A percentile compares a stretch with the other conserved stretches of the same genome.
phyloP scores from a whole-genome alignment of 2,797 vertebrate genomes.

The Sebastes matsubarae region DNA sequence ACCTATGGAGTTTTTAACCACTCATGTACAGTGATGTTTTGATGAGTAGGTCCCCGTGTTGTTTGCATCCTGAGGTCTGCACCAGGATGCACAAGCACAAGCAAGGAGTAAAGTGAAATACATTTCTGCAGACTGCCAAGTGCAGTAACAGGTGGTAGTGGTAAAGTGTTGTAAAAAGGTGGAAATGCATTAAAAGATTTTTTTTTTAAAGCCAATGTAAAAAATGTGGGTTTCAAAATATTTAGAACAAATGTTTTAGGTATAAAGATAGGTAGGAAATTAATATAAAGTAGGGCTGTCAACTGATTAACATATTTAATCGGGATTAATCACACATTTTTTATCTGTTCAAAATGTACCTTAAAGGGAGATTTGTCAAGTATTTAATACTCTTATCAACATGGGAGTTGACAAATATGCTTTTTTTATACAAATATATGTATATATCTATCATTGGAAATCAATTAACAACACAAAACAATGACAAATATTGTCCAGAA shows the following conservation, averaged over 20 bases:
- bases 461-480: no score
- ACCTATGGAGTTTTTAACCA: slow-evolving; percentile 11
- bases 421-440: no score
- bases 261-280: neutral
- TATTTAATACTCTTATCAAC: no score
- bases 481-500: no score
- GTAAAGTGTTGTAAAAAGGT: neutral
- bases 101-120: neutral
- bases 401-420: no score
- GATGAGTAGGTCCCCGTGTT: neutral
- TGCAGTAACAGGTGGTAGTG: neutral
- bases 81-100: neutral
- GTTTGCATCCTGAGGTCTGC: neutral
- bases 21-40: neutral
- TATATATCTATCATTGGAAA: no score
- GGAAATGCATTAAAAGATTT: neutral
- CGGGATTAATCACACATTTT: no score
- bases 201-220: no score
- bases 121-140: neutral
- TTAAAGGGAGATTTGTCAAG: no score
- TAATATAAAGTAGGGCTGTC: neutral
- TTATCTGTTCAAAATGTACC: no score
- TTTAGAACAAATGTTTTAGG: neutral
- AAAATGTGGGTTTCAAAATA: no score
- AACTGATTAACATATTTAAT: no score